A percentile compares a stretch with the other conserved stretches of the same genome.
These are phyloP conservation scores for Tarsius wallacei DNA, from an alignment of 2,797 vertebrate genomes.

Conservation along the genomic window DNA sequence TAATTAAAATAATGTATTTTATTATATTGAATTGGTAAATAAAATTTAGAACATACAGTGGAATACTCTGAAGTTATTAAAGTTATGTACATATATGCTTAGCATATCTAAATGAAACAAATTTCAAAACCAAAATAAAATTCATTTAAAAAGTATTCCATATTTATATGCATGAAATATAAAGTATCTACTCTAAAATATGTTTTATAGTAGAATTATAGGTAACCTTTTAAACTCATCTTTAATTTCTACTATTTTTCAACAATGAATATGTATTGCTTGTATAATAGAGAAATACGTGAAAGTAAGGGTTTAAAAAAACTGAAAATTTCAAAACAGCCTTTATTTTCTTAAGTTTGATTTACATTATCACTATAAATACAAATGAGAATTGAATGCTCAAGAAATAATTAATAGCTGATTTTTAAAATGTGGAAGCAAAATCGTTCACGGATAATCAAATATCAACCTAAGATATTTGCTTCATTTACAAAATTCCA, in stretches of 20 bases:
- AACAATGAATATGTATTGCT: not conserved
- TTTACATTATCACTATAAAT: not conserved
- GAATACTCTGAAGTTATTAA: not conserved
- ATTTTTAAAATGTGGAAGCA: conserved; percentile 14
- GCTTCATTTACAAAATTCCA: conserved; percentile 29
- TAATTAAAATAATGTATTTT: not conserved
- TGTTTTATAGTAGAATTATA: not conserved
- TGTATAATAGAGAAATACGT: not conserved
- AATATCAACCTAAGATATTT: not conserved
- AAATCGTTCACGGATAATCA: not conserved
- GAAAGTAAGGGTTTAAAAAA: not conserved
- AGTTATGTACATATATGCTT: not conserved
- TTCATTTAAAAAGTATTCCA: not conserved
- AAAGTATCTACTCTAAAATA: not conserved
- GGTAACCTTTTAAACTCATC: not conserved
- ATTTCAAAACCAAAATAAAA: not conserved
- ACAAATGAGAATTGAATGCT: not conserved
- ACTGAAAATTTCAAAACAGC: not conserved
- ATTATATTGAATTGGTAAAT: not conserved
- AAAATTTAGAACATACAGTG: not conserved
- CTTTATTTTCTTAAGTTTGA: not conserved
- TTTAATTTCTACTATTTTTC: conserved; percentile 18
- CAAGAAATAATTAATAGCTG: not conserved
- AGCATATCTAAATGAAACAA: not conserved
- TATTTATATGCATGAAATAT: not conserved